Conservation (phyloP, 2,888 invertebrate species). For the Hanleya hanleyi region DNA sequence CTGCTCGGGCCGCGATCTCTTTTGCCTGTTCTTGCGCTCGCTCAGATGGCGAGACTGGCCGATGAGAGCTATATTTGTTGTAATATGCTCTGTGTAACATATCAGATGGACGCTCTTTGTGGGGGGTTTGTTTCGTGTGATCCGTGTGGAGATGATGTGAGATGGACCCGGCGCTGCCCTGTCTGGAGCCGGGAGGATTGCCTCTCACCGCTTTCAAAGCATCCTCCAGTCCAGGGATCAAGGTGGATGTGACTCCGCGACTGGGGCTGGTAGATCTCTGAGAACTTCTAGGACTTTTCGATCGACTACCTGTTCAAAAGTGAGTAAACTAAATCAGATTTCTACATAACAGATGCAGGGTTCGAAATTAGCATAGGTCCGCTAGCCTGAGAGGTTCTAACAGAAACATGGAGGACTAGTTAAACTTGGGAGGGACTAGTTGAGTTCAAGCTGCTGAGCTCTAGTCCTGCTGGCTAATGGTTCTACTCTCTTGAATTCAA, state of each 20-base stretch:
- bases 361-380: no score
- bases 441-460: no score
- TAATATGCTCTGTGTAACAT: constrained; percentile 53
- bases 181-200: constrained; percentile 12
- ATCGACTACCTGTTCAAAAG: no score
- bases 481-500: no score
- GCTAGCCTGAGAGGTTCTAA: no score
- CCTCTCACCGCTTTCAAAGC: constrained; percentile 59
- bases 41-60: constrained; percentile 25
- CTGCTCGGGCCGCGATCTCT: constrained; percentile 11
- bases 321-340: no score
- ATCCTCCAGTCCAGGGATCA: constrained; percentile 51
- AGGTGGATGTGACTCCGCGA: background rate
- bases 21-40: constrained; percentile 32
- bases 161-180: constrained; percentile 20
- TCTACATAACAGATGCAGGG: no score
- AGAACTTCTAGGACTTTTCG: no score
- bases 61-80: constrained; percentile 46
- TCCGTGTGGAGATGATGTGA: constrained; percentile 22
- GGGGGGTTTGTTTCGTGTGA: background rate
- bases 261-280: background rate
- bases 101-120: constrained; percentile 24
- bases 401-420: no score
- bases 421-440: no score
- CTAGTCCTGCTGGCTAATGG: no score